A percentile compares a stretch with the other conserved stretches of the same genome.
Conservation (phyloP, 2,797 vertebrate species). For the Gallinago solitaria region DNA sequence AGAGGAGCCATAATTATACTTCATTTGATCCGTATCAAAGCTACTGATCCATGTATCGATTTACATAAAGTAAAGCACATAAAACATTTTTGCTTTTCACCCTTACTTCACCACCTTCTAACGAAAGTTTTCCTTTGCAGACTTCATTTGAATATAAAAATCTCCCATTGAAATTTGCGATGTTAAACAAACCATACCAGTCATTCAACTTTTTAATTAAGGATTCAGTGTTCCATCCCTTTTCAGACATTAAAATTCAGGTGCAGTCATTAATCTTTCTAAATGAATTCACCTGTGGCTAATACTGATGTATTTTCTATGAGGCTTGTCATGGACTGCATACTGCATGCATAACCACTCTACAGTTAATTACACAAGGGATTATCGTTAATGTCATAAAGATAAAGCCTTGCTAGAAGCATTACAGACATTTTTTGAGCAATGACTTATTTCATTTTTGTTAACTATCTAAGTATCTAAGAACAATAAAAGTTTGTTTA, state of each 20-base stretch:
- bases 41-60: constrained; percentile 78
- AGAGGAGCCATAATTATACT: constrained; percentile 73
- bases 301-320: constrained; percentile 89
- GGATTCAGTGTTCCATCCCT: constrained; percentile 85
- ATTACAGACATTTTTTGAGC: constrained; percentile 73
- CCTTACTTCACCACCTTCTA: constrained; percentile 70
- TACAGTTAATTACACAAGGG: constrained; percentile 87
- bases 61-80: constrained; percentile 79
- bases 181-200: constrained; percentile 87
- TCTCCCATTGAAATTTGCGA: constrained; percentile 79
- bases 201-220: constrained; percentile 89
- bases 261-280: constrained; percentile 89
- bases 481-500: constrained; percentile 72
- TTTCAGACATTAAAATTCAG: constrained; percentile 87
- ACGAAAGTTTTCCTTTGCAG: constrained; percentile 74
- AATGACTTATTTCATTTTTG: constrained; percentile 78
- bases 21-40: constrained; percentile 83
- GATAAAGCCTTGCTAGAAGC: constrained; percentile 81
- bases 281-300: constrained; percentile 90
- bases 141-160: constrained; percentile 81
- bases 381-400: constrained; percentile 85
- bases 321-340: constrained; percentile 85
- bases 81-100: constrained; percentile 78
- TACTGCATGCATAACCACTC: constrained; percentile 83
- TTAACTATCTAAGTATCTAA: constrained; percentile 74